Conservation (phyloP, 2,113 vertebrate species). For the Oncorhynchus gorbuscha region DNA sequence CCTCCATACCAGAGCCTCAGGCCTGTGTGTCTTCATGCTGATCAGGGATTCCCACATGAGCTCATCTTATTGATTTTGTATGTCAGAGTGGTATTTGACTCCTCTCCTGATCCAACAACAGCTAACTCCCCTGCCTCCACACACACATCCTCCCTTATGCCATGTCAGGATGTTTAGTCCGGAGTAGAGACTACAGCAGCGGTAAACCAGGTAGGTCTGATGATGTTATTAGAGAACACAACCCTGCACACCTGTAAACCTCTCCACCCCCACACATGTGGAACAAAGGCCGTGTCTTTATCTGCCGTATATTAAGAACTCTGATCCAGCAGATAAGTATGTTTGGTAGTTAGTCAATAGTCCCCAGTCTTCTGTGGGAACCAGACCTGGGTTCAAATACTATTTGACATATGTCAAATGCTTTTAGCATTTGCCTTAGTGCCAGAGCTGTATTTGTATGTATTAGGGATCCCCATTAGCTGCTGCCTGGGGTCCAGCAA, state of each 20-base stretch:
- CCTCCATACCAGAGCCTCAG: constrained; percentile 16
- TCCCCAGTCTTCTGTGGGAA: constrained; percentile 29
- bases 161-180: not conserved
- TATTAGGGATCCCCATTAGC: too few relatives aligned
- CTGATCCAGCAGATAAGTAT: not conserved
- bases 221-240: not conserved
- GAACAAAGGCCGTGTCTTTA: not conserved
- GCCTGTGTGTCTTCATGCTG: constrained; percentile 1
- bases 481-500: too few relatives aligned
- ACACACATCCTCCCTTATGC: not conserved
- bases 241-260: not conserved
- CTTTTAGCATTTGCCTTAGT: too few relatives aligned
- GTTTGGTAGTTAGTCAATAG: constrained; percentile 20
- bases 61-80: not conserved
- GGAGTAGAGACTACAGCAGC: not conserved
- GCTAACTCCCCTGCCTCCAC: not conserved
- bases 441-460: too few relatives aligned
- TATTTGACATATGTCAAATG: too few relatives aligned
- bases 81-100: not conserved
- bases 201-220: not conserved
- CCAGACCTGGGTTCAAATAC: too few relatives aligned
- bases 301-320: not conserved
- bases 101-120: not conserved
- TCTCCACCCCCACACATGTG: not conserved
- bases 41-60: not conserved